A percentile compares a stretch with the other conserved stretches of the same genome.
These are phyloP conservation scores for Cydia amplana DNA, from an alignment of 1,140 invertebrate genomes.

Conservation along the genomic window DNA sequence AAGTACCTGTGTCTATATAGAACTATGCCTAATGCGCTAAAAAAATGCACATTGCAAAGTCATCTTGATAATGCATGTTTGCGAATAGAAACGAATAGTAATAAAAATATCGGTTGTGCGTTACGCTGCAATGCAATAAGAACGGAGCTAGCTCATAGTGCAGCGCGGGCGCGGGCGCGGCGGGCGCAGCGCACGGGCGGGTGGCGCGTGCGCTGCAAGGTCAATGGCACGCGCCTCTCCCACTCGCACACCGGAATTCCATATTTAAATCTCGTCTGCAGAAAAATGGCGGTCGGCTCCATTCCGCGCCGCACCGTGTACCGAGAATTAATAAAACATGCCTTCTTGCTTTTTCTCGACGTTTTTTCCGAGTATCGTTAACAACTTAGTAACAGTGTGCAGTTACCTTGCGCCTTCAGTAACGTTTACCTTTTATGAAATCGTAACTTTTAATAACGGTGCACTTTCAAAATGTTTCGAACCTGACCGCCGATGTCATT, in stretches of 20 bases:
- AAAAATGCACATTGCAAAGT: background rate
- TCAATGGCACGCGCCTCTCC: conserved; percentile 78
- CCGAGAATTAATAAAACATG: conserved; percentile 77
- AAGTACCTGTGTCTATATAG: background rate
- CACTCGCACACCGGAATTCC: conserved; percentile 79
- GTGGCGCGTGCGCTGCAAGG: conserved; percentile 57
- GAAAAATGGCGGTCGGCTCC: conserved; percentile 77
- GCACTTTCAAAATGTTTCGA: conserved; percentile 42
- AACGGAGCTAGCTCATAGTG: conserved; percentile 44
- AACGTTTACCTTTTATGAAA: conserved; percentile 42
- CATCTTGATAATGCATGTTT: background rate
- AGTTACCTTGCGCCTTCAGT: conserved; percentile 48
- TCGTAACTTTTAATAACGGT: conserved; percentile 51
- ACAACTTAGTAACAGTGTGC: conserved; percentile 59
- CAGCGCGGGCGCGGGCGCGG: conserved; percentile 51
- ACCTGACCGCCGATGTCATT: conserved; percentile 3
- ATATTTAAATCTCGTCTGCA: conserved; percentile 79
- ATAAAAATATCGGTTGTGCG: conserved; percentile 10
- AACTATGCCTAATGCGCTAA: background rate
- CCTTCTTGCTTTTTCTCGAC: conserved; percentile 61
- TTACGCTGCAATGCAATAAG: conserved; percentile 37
- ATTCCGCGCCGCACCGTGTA: conserved; percentile 71
- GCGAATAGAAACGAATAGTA: conserved; percentile 18
- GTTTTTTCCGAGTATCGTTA: conserved; percentile 69
- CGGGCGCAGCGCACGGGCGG: conserved; percentile 54